phyloP scores from a whole-genome alignment of 1,140 invertebrate species.

The Drosophila nannoptera region DNA sequence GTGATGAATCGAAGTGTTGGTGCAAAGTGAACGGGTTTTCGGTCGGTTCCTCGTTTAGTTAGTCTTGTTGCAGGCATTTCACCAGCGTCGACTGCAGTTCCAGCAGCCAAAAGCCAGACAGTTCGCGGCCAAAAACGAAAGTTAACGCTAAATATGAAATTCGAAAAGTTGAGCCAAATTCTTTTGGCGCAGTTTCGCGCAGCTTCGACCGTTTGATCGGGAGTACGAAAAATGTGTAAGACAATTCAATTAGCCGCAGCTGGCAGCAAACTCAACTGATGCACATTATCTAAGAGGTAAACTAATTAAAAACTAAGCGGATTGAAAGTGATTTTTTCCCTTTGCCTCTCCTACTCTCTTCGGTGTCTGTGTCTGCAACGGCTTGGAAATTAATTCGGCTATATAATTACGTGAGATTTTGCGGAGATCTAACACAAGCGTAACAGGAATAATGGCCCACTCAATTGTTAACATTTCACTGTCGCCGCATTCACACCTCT shows the following conservation, averaged over 20 bases:
- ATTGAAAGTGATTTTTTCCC: constrained; percentile 11
- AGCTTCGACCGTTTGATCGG: constrained; percentile 1
- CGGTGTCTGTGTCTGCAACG: not conserved
- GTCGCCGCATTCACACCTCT: constrained; percentile 36
- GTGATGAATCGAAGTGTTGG: constrained; percentile 53
- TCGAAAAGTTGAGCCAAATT: constrained; percentile 21
- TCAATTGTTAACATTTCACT: constrained; percentile 68
- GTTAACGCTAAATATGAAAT: constrained; percentile 42
- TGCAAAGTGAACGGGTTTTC: constrained; percentile 64
- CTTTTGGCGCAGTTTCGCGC: constrained; percentile 43
- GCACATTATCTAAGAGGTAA: constrained; percentile 36
- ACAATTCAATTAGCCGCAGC: constrained; percentile 14
- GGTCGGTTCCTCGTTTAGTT: constrained; percentile 18
- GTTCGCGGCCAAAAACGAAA: constrained; percentile 57
- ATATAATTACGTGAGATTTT: constrained; percentile 27
- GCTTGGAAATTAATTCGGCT: constrained; percentile 13
- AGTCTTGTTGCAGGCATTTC: constrained; percentile 45
- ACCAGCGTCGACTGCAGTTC: constrained; percentile 60
- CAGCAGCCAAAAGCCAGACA: constrained; percentile 61
- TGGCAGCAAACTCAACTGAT: constrained; percentile 18
- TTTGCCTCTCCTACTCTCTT: not conserved
- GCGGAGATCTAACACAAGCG: constrained; percentile 21
- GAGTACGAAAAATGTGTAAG: constrained; percentile 19
- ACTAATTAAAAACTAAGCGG: constrained; percentile 12
- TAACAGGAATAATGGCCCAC: constrained; percentile 23